Evolutionary conservation across 2,113 vertebrate genomes (phyloP).

Genomic region (Eonycteris spelaea): DNA sequence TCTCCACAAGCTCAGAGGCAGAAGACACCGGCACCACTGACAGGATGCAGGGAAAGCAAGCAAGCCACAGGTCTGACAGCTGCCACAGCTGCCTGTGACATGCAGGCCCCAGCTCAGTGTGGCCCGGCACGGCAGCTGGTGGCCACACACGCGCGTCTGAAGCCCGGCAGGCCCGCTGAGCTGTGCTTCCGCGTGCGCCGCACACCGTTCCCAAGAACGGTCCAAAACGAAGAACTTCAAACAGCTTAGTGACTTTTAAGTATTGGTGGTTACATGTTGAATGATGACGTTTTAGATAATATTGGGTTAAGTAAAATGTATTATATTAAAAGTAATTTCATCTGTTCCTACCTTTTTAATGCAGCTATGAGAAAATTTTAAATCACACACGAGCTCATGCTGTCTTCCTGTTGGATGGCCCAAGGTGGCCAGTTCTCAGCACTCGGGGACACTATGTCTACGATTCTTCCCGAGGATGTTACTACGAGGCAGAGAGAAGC

Average conservation of each 20-base stretch:
- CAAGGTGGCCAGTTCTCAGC: not conserved
- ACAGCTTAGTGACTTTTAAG: not conserved
- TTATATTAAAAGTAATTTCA: not conserved
- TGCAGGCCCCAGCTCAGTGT: not conserved
- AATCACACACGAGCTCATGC: not conserved
- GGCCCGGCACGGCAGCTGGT: not conserved
- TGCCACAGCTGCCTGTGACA: too few species aligned
- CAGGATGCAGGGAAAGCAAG: too few species aligned
- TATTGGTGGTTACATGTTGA: not conserved
- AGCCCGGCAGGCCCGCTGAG: not conserved
- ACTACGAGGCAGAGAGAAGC: not conserved
- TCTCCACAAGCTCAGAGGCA: not conserved
- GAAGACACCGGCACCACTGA: rapidly evolving
- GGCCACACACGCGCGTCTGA: not conserved
- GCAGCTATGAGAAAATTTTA: not conserved
- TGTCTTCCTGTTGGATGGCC: not conserved
- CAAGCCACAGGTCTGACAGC: rapidly evolving
- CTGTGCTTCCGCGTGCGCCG: rapidly evolving
- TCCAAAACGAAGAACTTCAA: not conserved
- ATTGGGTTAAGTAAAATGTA: rapidly evolving
- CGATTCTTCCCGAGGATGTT: rapidly evolving
- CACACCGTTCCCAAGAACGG: not conserved
- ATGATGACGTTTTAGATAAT: not conserved
- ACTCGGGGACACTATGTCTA: not conserved
- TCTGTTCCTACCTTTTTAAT: not conserved